Evolutionary conservation across 2,888 invertebrate genomes (phyloP).

Genomic region (Ptychoptera contaminata): DNA sequence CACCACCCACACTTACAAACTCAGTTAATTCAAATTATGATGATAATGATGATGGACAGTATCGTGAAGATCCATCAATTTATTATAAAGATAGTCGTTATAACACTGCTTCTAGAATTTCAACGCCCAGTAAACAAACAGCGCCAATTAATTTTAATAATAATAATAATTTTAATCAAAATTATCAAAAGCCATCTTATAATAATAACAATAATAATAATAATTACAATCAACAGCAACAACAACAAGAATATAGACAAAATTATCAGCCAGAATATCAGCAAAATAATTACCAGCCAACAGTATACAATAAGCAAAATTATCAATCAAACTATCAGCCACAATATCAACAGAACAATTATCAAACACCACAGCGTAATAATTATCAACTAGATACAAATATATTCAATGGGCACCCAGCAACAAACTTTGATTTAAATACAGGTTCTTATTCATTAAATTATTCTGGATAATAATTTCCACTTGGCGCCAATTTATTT

Average conservation of each 20-base stretch:
- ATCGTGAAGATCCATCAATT: slow-evolving; percentile 65
- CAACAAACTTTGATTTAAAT: slow-evolving; percentile 53
- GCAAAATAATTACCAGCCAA: slow-evolving; percentile 15
- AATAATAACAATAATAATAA: slow-evolving; percentile 14
- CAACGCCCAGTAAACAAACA: slow-evolving; percentile 18
- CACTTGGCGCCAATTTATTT: too few relatives aligned
- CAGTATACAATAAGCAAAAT: slow-evolving; percentile 17
- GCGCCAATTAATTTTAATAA: slow-evolving; percentile 20
- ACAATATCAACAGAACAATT: too few relatives aligned
- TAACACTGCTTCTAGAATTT: slow-evolving; percentile 20
- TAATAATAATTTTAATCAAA: slow-evolving; percentile 20
- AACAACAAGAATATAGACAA: slow-evolving; percentile 11
- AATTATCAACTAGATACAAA: slow-evolving; percentile 25
- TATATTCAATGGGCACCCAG: slow-evolving; percentile 49
- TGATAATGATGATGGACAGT: slow-evolving; percentile 72
- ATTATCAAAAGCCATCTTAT: slow-evolving; percentile 22
- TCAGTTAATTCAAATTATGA: slow-evolving; percentile 35
- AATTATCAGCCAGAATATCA: slow-evolving; percentile 16
- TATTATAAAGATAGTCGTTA: slow-evolving; percentile 58
- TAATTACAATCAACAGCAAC: slow-evolving; percentile 16
- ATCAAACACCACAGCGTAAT: slow-evolving; percentile 17
- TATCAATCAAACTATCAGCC: slow-evolving; percentile 13
- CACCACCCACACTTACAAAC: slow-evolving; percentile 52
- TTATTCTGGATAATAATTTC: slow-evolving; percentile 41
- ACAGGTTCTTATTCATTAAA: slow-evolving; percentile 65